phyloP scores from a whole-genome alignment of 2,113 vertebrate species.

The Pollachius pollachius region DNA sequence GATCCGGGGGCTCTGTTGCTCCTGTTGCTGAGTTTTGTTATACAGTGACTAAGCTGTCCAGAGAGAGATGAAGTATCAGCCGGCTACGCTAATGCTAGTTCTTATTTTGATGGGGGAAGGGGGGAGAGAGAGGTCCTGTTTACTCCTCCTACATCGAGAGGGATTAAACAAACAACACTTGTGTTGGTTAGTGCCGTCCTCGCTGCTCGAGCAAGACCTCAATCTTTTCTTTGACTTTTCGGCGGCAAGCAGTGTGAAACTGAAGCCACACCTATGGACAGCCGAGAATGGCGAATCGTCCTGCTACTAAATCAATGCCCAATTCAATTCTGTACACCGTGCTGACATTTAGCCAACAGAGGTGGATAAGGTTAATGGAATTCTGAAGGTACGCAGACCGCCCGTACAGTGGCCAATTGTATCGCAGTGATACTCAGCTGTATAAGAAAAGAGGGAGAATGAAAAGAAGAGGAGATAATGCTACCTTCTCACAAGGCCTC shows the following conservation, averaged over 20 bases:
- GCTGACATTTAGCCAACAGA: constrained; percentile 71
- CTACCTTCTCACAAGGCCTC: constrained; percentile 34
- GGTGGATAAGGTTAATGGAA: constrained; percentile 69
- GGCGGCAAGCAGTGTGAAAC: not conserved
- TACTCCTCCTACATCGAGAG: not conserved
- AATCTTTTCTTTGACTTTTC: not conserved
- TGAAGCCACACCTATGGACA: not conserved
- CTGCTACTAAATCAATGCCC: constrained; percentile 67
- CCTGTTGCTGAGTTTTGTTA: constrained; percentile 31
- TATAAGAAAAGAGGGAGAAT: constrained; percentile 48
- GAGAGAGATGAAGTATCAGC: too few relatives aligned
- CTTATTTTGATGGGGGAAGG: too few relatives aligned
- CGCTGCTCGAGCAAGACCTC: not conserved
- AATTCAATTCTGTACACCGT: constrained; percentile 69
- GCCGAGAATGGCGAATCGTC: constrained; percentile 45
- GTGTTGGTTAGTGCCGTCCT: too few relatives aligned
- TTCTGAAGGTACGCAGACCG: constrained; percentile 61
- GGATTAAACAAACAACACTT: too few relatives aligned
- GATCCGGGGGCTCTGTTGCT: constrained; percentile 52
- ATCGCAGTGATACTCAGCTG: constrained; percentile 55
- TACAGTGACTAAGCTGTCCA: not conserved
- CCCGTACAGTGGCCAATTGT: constrained; percentile 57
- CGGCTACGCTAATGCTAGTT: too few relatives aligned
- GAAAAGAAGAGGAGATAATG: constrained; percentile 32
- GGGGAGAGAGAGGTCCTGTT: not conserved